Percentiles rank a stretch among this genome's conserved stretches.
These are phyloP conservation scores for Agonum fuliginosum DNA, from an alignment of 2,888 invertebrate genomes.

Conservation along the genomic window DNA sequence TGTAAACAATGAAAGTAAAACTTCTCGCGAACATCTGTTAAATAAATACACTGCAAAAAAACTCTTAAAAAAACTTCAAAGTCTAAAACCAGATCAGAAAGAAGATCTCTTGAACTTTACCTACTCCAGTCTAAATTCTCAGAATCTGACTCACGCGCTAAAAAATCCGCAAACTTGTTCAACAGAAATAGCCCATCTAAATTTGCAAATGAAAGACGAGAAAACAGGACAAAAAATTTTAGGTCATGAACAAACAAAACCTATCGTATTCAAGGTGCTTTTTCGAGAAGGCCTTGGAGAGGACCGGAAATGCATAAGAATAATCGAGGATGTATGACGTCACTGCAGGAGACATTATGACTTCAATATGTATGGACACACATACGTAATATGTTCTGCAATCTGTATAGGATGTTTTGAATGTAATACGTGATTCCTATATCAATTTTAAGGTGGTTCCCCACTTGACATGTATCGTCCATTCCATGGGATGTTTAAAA, in stretches of 20 bases:
- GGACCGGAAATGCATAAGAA: constrained; percentile 56
- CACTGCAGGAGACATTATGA: constrained; percentile 46
- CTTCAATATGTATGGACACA: constrained; percentile 45
- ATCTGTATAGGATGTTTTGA: not conserved
- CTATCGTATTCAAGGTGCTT: constrained; percentile 12
- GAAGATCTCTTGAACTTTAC: not conserved
- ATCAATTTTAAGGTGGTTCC: not conserved
- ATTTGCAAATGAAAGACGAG: constrained; percentile 9
- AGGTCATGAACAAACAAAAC: constrained; percentile 35
- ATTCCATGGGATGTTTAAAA: too few species aligned
- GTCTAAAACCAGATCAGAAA: not conserved
- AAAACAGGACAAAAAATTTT: not conserved
- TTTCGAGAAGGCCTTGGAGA: constrained; percentile 11
- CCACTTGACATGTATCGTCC: too few species aligned
- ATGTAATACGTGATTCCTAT: not conserved
- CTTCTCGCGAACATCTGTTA: not conserved
- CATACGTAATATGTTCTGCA: not conserved
- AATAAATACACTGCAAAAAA: not conserved
- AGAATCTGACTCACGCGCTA: not conserved
- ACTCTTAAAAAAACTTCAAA: not conserved
- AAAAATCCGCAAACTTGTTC: not conserved
- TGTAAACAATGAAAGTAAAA: constrained; percentile 27
- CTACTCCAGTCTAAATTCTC: not conserved
- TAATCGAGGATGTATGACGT: constrained; percentile 57
- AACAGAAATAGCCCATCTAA: not conserved